Evolutionary conservation across 2,888 invertebrate genomes (phyloP).

Genomic region (Drosophila anceps): DNA sequence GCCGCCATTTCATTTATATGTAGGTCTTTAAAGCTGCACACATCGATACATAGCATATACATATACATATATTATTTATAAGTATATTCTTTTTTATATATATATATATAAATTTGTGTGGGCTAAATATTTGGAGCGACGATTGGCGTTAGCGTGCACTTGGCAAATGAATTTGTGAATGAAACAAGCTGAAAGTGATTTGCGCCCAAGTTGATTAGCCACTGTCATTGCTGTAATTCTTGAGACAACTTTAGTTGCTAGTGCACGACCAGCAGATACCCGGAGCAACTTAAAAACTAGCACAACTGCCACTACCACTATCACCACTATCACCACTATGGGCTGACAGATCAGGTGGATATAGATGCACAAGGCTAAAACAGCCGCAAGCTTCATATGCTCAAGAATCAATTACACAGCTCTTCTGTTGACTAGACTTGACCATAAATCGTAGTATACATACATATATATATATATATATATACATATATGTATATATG

Average conservation of each 20-base stretch:
- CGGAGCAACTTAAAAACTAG: not conserved
- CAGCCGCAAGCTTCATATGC: not conserved
- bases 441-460: not conserved
- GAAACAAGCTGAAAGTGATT: slow-evolving; percentile 6
- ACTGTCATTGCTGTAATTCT: not conserved
- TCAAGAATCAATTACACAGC: not conserved
- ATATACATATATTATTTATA: not conserved
- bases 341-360: not conserved
- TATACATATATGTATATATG: not conserved
- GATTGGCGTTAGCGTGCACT: slow-evolving; percentile 21
- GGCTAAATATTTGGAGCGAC: slow-evolving; percentile 36
- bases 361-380: not conserved
- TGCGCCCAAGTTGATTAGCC: not conserved
- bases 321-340: not conserved
- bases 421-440: not conserved
- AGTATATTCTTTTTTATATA: not conserved
- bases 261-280: not conserved
- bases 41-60: slow-evolving; percentile 18
- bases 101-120: slow-evolving; percentile 7
- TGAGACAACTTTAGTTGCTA: no score
- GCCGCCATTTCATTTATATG: slow-evolving; percentile 43
- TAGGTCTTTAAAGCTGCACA: slow-evolving; percentile 41
- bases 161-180: slow-evolving; percentile 25
- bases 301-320: no score
- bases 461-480: not conserved